A percentile compares a stretch with the other conserved stretches of the same genome.
phyloP scores from a whole-genome alignment of 2,888 invertebrate genomes.

The Unio delphinus region DNA sequence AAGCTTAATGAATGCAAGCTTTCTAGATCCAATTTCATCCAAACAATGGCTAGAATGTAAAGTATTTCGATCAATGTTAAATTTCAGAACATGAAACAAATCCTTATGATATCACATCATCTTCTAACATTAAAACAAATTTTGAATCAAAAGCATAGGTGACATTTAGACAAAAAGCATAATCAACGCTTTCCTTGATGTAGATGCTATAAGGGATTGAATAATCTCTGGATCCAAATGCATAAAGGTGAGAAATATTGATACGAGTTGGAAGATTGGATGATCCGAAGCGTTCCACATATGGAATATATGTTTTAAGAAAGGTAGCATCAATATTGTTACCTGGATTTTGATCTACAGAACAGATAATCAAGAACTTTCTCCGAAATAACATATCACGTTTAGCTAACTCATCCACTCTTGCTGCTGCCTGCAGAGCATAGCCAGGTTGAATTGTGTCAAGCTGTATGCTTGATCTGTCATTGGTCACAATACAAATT shows the following conservation, averaged over 20 bases:
- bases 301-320: slow-evolving; percentile 43
- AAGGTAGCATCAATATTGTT: slow-evolving; percentile 45
- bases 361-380: slow-evolving; percentile 56
- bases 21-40: neutral
- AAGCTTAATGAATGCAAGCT: slow-evolving; percentile 59
- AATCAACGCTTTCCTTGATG: slow-evolving; percentile 65
- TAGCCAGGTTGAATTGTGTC: slow-evolving; percentile 43
- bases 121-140: slow-evolving; percentile 64
- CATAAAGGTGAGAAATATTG: slow-evolving; percentile 6
- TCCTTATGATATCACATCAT: slow-evolving; percentile 63
- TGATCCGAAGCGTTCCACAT: slow-evolving; percentile 32
- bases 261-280: slow-evolving; percentile 15
- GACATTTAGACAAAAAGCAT: slow-evolving; percentile 61
- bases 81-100: slow-evolving; percentile 49
- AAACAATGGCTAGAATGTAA: slow-evolving; percentile 11
- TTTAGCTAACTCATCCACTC: slow-evolving; percentile 34
- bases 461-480: slow-evolving; percentile 29
- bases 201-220: slow-evolving; percentile 3
- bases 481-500: slow-evolving; percentile 53
- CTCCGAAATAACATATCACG: slow-evolving; percentile 26
- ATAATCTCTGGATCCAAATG: slow-evolving; percentile 7
- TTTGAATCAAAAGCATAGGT: slow-evolving; percentile 42
- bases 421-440: slow-evolving; percentile 48
- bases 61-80: slow-evolving; percentile 17
- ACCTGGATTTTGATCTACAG: slow-evolving; percentile 56